Conservation (phyloP, 1,140 invertebrate genomes). For the Trichonephila clavata region DNA sequence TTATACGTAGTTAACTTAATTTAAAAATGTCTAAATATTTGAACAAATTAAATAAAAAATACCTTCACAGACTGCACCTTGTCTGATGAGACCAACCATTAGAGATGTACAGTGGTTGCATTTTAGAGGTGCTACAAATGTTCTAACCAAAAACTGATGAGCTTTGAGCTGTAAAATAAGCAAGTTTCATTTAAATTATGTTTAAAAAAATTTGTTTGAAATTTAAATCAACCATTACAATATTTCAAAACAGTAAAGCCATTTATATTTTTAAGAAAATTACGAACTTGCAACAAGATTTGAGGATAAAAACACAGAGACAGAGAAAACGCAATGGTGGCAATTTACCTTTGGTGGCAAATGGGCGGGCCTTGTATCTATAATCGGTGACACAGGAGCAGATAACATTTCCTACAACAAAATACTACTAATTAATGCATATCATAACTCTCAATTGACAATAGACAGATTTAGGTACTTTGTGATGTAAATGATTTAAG, state of each 20-base stretch:
- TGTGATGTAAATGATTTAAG: too few species aligned
- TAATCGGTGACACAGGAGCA: conserved; percentile 67
- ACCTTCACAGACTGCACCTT: conserved; percentile 95
- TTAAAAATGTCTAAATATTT: too few species aligned
- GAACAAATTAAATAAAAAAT: conserved; percentile 54
- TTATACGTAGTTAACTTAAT: too few species aligned
- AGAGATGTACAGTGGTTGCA: conserved; percentile 99
- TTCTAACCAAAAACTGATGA: conserved; percentile 96
- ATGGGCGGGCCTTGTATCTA: conserved; percentile 54
- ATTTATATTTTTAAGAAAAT: neutral
- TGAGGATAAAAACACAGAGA: neutral
- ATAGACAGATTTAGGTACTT: too few species aligned
- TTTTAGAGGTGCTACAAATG: conserved; percentile 97
- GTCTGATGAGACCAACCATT: conserved; percentile 92
- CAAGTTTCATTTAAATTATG: neutral
- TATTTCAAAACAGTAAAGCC: too few species aligned
- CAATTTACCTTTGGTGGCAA: conserved; percentile 63
- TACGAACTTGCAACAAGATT: neutral
- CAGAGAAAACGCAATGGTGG: neutral
- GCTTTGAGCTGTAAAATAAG: conserved; percentile 67
- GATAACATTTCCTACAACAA: conserved; percentile 63
- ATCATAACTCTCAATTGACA: too few species aligned
- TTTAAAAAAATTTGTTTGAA: neutral
- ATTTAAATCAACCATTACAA: too few species aligned
- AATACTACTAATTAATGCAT: neutral